These are phyloP conservation scores for Syngnathus typhle DNA, from an alignment of 2,113 vertebrate species.

Conservation along the genomic window DNA sequence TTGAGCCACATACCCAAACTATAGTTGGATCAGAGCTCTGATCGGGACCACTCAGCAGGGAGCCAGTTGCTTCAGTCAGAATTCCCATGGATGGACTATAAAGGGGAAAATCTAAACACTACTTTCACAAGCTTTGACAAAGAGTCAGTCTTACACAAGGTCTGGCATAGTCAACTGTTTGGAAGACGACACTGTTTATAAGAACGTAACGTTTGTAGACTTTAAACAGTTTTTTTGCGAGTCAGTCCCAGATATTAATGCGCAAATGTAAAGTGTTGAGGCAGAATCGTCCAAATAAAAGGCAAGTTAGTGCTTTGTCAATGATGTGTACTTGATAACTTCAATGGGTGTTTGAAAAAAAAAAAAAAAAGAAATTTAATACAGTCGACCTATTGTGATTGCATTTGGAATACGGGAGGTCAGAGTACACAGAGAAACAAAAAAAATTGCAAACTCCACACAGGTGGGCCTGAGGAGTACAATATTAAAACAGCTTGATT, in stretches of 20 bases:
- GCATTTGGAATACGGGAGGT: background rate
- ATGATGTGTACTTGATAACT: no score
- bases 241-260: no score
- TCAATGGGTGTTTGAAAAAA: no score
- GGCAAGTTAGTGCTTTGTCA: no score
- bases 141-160: slow-evolving; percentile 5
- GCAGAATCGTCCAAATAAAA: no score
- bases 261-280: background rate
- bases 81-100: slow-evolving; percentile 48
- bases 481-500: background rate
- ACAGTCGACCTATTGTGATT: background rate
- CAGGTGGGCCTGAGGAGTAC: background rate
- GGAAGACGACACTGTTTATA: background rate
- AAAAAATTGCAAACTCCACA: background rate
- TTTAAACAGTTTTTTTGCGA: background rate
- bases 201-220: background rate
- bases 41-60: slow-evolving; percentile 49
- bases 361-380: no score
- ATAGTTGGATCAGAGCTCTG: slow-evolving; percentile 32
- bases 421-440: background rate
- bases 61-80: slow-evolving; percentile 40
- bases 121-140: slow-evolving; percentile 2
- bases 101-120: slow-evolving; percentile 25
- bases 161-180: slow-evolving; percentile 1
- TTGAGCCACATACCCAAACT: slow-evolving; percentile 7